These are phyloP conservation scores for Alligator sinensis DNA, from an alignment of 2,113 vertebrate genomes.

Conservation along the genomic window DNA sequence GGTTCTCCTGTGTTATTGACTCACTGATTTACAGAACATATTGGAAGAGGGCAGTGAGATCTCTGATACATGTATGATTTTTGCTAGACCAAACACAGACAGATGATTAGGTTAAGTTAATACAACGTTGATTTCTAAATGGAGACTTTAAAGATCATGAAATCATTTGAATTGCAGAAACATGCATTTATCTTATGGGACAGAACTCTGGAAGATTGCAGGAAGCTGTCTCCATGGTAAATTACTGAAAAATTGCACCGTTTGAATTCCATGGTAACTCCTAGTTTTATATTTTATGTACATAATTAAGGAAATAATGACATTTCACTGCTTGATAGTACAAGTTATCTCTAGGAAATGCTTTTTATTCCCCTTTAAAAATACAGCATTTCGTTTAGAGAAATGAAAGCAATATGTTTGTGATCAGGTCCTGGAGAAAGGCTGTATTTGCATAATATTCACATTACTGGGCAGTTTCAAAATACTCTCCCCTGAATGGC, in stretches of 20 bases:
- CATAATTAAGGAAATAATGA: conserved; percentile 18
- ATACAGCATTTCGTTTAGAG: background rate
- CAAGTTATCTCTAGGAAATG: background rate
- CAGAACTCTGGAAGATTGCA: background rate
- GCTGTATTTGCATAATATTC: background rate
- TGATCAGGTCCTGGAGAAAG: background rate
- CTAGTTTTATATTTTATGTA: background rate
- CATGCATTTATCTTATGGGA: conserved; percentile 28
- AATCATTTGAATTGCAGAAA: conserved; percentile 13
- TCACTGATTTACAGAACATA: background rate
- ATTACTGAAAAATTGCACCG: conserved; percentile 18
- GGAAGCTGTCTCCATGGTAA: background rate
- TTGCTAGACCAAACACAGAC: background rate
- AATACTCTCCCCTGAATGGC: background rate
- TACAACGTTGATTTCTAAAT: conserved; percentile 31
- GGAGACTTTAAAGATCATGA: conserved; percentile 1
- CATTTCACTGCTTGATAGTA: background rate
- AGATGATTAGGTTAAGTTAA: conserved; percentile 29
- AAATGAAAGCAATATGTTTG: background rate
- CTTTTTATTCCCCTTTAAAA: background rate
- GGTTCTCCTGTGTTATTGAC: conserved; percentile 2
- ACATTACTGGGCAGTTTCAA: background rate
- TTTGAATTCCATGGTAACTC: background rate
- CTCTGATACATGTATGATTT: background rate
- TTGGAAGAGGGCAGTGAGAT: background rate